Evolutionary conservation across 2,888 invertebrate genomes (phyloP).

Genomic region (Proisotoma minuta): DNA sequence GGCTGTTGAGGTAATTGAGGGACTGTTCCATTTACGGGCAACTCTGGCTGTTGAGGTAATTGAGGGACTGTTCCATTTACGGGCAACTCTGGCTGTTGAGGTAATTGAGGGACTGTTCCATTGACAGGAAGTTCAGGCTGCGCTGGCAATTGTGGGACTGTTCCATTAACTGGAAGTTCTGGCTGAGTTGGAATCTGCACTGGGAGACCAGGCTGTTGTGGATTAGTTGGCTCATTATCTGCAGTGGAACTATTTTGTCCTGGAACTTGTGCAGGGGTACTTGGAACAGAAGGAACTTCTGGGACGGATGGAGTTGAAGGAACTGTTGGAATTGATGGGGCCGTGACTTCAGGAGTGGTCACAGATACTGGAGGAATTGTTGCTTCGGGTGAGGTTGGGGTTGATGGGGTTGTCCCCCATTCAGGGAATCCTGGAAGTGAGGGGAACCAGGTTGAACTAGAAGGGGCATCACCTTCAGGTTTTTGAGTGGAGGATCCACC

Average conservation of each 20-base stretch:
- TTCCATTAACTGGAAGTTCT: conserved; percentile 17
- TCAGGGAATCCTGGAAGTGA: conserved; percentile 24
- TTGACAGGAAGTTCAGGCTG: background rate
- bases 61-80: conserved; percentile 18
- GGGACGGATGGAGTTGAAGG: conserved; percentile 47
- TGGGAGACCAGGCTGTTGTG: conserved; percentile 17
- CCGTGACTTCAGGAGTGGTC: background rate
- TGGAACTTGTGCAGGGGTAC: conserved; percentile 45
- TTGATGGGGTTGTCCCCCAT: conserved; percentile 31
- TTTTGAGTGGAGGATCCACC: conserved; percentile 20
- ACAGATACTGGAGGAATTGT: conserved; percentile 22
- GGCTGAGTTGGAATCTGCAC: background rate
- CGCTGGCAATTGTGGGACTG: background rate
- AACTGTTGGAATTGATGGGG: conserved; percentile 11
- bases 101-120: conserved; percentile 14
- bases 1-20: conserved; percentile 11
- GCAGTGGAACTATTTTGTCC: conserved; percentile 39
- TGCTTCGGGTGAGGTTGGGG: conserved; percentile 44
- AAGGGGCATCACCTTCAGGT: conserved; percentile 41
- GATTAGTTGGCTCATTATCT: conserved; percentile 11
- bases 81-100: conserved; percentile 25
- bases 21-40: conserved; percentile 13
- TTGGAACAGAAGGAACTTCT: conserved; percentile 46
- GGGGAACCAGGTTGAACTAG: conserved; percentile 33
- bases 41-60: conserved; percentile 21